Conservation (phyloP, 30 jellyfish, hydroid and myxozoan species). For the Pseudorhiza aurosa region DNA sequence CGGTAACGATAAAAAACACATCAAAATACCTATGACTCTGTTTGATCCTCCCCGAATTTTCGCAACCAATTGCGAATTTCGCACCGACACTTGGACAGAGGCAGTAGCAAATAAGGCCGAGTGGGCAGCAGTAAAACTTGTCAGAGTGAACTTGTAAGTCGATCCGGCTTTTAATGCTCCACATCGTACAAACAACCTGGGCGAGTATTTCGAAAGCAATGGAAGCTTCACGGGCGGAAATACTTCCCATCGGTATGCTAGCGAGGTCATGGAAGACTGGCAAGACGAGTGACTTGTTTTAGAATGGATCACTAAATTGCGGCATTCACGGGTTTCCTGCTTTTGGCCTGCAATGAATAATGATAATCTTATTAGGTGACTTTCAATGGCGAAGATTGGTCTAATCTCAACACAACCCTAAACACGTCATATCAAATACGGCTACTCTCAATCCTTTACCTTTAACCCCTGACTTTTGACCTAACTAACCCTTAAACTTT, state of each 20-base stretch:
- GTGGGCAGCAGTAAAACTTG: constrained; percentile 37
- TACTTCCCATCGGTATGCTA: constrained; percentile 79
- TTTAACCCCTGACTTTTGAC: too few species aligned
- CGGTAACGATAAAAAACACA: too few species aligned
- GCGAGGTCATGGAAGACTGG: constrained; percentile 2
- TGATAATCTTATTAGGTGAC: too few species aligned
- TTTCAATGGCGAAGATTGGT: too few species aligned
- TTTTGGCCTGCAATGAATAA: constrained; percentile 28
- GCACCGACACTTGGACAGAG: constrained; percentile 53
- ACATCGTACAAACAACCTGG: constrained; percentile 75
- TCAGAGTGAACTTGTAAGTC: constrained; percentile 64
- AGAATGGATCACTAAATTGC: constrained; percentile 27
- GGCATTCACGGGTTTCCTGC: constrained; percentile 26
- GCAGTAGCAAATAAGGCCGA: constrained; percentile 59
- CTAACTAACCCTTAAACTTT: too few species aligned
- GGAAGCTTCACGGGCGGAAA: constrained; percentile 42
- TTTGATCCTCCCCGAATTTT: constrained; percentile 65
- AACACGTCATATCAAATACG: too few species aligned
- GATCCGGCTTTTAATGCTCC: constrained; percentile 57
- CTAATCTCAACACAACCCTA: too few species aligned
- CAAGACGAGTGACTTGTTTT: constrained; percentile 65
- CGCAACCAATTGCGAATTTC: constrained; percentile 41
- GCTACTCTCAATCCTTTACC: too few species aligned
- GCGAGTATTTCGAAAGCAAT: constrained; percentile 10
- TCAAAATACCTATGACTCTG: constrained; percentile 56